Percentiles rank a stretch among this genome's conserved stretches.
Evolutionary conservation across 2,797 vertebrate species (phyloP).

Genomic region (Gymnoscopelus microlampas): DNA sequence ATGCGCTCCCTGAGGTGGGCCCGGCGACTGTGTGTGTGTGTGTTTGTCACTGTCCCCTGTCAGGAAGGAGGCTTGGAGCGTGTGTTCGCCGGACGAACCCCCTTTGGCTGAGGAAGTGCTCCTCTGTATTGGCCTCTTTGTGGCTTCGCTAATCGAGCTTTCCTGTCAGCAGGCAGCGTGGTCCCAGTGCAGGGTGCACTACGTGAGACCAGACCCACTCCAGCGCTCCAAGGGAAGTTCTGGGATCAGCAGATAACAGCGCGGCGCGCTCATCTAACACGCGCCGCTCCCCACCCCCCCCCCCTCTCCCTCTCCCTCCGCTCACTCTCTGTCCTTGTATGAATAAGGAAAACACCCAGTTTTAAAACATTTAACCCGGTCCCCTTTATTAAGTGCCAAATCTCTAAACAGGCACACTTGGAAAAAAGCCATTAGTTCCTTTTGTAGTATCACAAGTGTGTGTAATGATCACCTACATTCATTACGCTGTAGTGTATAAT

Average conservation of each 20-base stretch:
- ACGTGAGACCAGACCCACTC: slow-evolving; percentile 83
- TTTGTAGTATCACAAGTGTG: not conserved
- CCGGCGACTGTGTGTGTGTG: slow-evolving; percentile 45
- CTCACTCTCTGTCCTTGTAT: slow-evolving; percentile 33
- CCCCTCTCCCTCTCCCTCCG: slow-evolving; percentile 61
- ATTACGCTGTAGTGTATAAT: not conserved
- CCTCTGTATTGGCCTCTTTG: slow-evolving; percentile 85
- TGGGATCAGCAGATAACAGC: slow-evolving; percentile 91
- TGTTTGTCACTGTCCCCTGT: slow-evolving; percentile 77
- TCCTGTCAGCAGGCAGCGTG: slow-evolving; percentile 86
- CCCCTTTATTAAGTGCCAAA: slow-evolving; percentile 49
- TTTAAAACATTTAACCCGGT: slow-evolving; percentile 47
- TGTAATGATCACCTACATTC: not conserved
- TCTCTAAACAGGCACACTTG: slow-evolving; percentile 44
- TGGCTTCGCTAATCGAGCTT: slow-evolving; percentile 85
- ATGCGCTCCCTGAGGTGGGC: slow-evolving; percentile 70
- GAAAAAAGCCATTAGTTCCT: slow-evolving; percentile 52
- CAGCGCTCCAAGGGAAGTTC: slow-evolving; percentile 90
- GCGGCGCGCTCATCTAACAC: slow-evolving; percentile 79
- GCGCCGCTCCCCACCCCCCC: slow-evolving; percentile 63
- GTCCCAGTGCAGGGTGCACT: slow-evolving; percentile 73
- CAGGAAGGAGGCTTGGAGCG: slow-evolving; percentile 81
- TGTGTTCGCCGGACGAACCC: slow-evolving; percentile 79
- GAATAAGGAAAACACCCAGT: slow-evolving; percentile 68
- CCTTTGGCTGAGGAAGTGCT: slow-evolving; percentile 82